Evolutionary conservation across 2,113 vertebrate species (phyloP), one percentile per base, ranked within the genome.

Genomic region (Tychaedon coryphoeus): DNA sequence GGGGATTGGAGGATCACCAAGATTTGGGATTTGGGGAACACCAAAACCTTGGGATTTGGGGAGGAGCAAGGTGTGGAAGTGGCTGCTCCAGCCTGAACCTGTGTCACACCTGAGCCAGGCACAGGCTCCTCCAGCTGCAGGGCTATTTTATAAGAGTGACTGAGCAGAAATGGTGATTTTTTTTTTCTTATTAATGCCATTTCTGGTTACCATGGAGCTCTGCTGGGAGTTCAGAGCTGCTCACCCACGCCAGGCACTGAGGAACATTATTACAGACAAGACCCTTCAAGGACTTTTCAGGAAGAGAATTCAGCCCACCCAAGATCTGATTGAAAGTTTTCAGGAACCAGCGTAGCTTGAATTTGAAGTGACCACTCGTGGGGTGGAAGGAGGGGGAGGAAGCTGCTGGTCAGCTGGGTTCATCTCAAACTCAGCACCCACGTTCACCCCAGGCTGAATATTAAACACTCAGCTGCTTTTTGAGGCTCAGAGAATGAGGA

Each of bases 151-250:
- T 5, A 10, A 40, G 31, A 82, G 67, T 42, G 53, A 50, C 45
- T 1, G 8, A 96, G 53, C 77, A 89, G 50, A 86, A 82, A 19
- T 45, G 81, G 87, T n/a, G 84, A 82, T 90, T 95, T 94, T 45
- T 43, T 43, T 43, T 45, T 66, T 53, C 74, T 72, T 31, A 48
- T 83, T 94, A 95, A 76, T 83, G 58, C 66, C 62, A 66, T 58
- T 38, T 26, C 93, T 91, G n/a, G 93, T 95, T 96, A 72, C 95
- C 96, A 95, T 91, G 93, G 96, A 95, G 92, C 93, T 96, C 72
- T 86, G 64, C 38, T n/a, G 36, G 3, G 3, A 93, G 85, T 85
- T 86, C 92, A 95, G 75, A 7, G 38, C 75, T 58, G 58, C 25
- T 92, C 62, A 23, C 92, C 88, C 92, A 95, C 64, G 23, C 88